Percentiles rank a stretch among this genome's conserved stretches.
phyloP scores from a whole-genome alignment of 2,113 vertebrate species.

The Glaucomys volans region DNA sequence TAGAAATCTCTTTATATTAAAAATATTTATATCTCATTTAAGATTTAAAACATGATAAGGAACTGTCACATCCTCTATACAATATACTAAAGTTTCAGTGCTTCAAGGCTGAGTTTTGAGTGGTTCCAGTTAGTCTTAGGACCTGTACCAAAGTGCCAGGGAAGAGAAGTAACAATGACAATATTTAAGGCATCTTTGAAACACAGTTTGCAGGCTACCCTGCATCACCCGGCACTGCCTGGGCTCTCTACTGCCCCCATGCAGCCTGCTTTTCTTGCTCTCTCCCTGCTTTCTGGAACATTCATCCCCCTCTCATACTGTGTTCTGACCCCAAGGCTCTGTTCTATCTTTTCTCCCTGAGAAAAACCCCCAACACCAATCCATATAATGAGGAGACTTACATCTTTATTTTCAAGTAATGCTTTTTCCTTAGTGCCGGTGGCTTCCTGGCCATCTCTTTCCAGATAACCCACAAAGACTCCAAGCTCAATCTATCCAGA shows the following conservation, averaged over 20 bases:
- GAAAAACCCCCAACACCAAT: not conserved
- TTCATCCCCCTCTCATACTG: not conserved
- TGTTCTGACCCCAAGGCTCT: not conserved
- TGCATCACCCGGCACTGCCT: accelerated
- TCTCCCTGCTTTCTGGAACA: not conserved
- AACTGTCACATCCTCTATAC: not conserved
- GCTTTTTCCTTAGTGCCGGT: not conserved
- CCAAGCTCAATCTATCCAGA: not conserved
- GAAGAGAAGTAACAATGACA: not conserved
- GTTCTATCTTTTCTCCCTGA: not conserved
- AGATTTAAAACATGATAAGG: not conserved
- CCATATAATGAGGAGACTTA: not conserved
- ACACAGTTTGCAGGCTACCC: not conserved
- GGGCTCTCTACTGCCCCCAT: not conserved
- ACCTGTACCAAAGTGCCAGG: not conserved
- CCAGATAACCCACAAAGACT: not conserved
- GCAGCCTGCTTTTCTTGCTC: too few species aligned
- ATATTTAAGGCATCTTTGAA: not conserved
- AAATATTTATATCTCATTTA: not conserved
- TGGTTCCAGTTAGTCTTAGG: not conserved
- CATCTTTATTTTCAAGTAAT: not conserved
- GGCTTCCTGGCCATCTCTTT: not conserved
- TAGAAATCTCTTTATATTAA: conserved; percentile 30
- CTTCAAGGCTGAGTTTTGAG: not conserved
- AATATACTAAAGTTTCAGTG: not conserved